Base-by-base conservation (phyloP, 1,140 invertebrate species). In the Ceratina australensis region DNA sequence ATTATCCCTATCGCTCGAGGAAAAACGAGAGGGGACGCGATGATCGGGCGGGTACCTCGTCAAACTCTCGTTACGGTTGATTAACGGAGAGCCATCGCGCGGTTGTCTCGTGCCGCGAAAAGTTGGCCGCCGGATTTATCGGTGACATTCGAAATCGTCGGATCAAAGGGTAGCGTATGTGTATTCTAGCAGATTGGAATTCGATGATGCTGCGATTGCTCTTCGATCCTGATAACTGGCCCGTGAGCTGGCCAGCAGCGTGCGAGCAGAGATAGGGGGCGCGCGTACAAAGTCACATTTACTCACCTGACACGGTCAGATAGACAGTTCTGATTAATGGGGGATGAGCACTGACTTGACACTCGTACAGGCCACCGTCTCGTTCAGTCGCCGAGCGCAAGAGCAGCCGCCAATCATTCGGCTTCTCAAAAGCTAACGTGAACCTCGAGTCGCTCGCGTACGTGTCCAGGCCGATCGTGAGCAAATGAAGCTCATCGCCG, bases 371-470 rank as follows among this genome's bases (percentile, higher is more conserved):
- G 50, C 96, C 96, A 80, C 95, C 94, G 88, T 97, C 96, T 24
- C 94, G 92, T 87, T 96, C 95, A 77, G 94, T 96, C 61, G 95
- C 95, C 84, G 95, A 95, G 90, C 94, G 94, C 57, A 97, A 94
- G 75, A 95, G 93, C 80, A 97, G 90, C 81, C 95, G 94, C 96
- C 96, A 97, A 88, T 96, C 94, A 90, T 96, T 96, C n/a, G 95
- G 95, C 71, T 94, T 94, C 90, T 95, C 93, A 87, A 95, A 95
- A 71, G 95, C 95, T 63, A 96, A 89, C 16, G 95, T 94, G 83
- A 96, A 96, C 57, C 96, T 93, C n/a, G 93, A 93, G 82, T 97
- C 96, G n/a, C 94, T 95, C 66, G 95, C 96, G 90, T 97, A 97
- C 0, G 95, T 96, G 85, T 96, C 95, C 63, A 94, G 92, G 4